Base-by-base conservation (phyloP, 2,888 invertebrate genomes). In the Leptothorax acervorum region DNA sequence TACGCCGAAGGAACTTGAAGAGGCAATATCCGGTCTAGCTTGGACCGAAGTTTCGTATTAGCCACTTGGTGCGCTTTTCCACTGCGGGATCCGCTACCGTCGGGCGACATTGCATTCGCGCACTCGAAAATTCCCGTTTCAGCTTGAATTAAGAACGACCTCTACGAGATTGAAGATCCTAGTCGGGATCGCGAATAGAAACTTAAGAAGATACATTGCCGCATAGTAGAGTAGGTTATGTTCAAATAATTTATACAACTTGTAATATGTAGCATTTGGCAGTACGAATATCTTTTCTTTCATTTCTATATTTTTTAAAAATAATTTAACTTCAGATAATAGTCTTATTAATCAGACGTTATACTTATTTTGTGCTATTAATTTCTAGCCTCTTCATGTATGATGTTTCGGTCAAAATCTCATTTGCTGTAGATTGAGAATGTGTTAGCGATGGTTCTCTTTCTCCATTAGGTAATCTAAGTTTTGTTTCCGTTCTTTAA, bases 121-220 rank as follows among this genome's bases (percentile, higher is more conserved):
- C 70, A 57, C 39, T 71, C 18, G 70, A 81, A 71, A 70, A 81
- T 70, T 45, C 78, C 45, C 68, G 23, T 68, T 66, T 28, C 78
- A 45, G 45, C 31, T 78, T 62, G 70, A 70, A 70, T 70, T 70
- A 79, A 48, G 60, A 51, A 81, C 35, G 71, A 81, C 60, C 48
- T 42, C 12, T 9, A 28, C 18, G 15, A 55, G 23, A 18, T 11
- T 18, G 73, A 57, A 57, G 28, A 12, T 23, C 9, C 3, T 51
- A 45, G 18, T 23, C 31, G n/a, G 53, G 15, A 3, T 55, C 31
- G 39, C 11, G 9, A 42, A 39, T 28, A 57, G 9, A 42, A 57
- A 42, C 28, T 73, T 73, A 57, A 57, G 42, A 9, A 28, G 57
- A 57, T 18, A 55, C 42, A 42, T 57, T 18, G 28, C 28, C 57